Evolutionary conservation across 2,888 invertebrate genomes (phyloP).

Genomic region (Galeopsomyia nigrocyanea): DNA sequence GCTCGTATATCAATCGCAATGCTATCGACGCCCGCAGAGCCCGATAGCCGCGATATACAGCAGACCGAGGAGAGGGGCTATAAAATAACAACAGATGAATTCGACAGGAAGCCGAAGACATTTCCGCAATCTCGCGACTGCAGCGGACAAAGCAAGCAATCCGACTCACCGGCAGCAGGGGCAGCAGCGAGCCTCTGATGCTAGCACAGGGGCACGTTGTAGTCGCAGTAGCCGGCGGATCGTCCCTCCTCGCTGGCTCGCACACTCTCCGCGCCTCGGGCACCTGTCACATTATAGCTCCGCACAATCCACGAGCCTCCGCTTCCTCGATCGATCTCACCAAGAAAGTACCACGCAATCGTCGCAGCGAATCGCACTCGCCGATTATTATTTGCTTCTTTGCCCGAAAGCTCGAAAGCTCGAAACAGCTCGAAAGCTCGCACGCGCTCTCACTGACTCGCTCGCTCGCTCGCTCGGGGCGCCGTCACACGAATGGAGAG

Average conservation of each 20-base stretch:
- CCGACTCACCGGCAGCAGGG: neutral
- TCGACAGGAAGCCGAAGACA: slow-evolving; percentile 1
- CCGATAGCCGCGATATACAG: neutral
- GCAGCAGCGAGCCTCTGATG: too few relatives aligned
- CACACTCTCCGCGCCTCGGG: too few relatives aligned
- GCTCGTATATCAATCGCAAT: slow-evolving; percentile 54
- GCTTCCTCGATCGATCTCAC: too few relatives aligned
- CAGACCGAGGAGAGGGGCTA: neutral
- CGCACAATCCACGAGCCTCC: too few relatives aligned
- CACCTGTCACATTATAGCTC: too few relatives aligned
- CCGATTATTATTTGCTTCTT: neutral
- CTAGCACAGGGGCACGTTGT: too few relatives aligned
- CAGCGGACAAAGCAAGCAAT: neutral
- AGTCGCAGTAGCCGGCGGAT: neutral
- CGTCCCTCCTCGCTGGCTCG: neutral
- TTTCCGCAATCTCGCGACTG: neutral
- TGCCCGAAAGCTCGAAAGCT: neutral
- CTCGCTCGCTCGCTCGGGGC: slow-evolving; percentile 49
- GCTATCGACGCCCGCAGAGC: slow-evolving; percentile 8
- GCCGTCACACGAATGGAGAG: slow-evolving; percentile 57
- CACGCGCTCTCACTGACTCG: neutral
- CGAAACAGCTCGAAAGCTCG: neutral
- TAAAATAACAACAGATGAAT: slow-evolving; percentile 21
- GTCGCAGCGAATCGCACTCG: too few relatives aligned
- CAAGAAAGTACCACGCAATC: too few relatives aligned